These are phyloP conservation scores for Ichneumon xanthorius DNA, from an alignment of 2,888 invertebrate genomes.

Conservation along the genomic window DNA sequence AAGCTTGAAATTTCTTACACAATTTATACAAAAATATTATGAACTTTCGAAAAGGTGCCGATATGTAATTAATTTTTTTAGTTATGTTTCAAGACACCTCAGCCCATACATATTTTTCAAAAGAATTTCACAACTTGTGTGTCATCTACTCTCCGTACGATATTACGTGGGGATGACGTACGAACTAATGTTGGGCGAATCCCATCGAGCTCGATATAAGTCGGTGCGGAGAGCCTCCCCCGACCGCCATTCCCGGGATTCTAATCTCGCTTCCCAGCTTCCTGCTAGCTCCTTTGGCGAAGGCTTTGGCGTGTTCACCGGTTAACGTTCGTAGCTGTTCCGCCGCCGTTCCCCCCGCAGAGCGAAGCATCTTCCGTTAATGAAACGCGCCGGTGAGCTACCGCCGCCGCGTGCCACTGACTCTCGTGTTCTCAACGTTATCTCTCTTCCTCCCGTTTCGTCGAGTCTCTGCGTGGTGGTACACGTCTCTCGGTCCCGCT, in stretches of 20 bases:
- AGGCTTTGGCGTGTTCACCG: conserved; percentile 68
- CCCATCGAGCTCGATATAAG: conserved; percentile 50
- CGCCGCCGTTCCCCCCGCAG: conserved; percentile 73
- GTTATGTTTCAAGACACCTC: not conserved
- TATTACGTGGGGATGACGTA: conserved; percentile 27
- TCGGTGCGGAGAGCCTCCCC: conserved; percentile 60
- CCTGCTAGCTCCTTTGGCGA: conserved; percentile 72
- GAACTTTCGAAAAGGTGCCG: not conserved
- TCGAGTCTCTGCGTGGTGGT: not conserved
- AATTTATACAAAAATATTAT: not conserved
- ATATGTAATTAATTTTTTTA: not conserved
- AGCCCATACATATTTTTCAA: conserved; percentile 27
- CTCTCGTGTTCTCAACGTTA: conserved; percentile 74
- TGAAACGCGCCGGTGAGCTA: conserved; percentile 84
- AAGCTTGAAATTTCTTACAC: not conserved
- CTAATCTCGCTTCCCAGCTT: conserved; percentile 80
- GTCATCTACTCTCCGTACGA: not conserved
- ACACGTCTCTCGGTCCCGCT: conserved; percentile 16
- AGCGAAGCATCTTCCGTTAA: conserved; percentile 83
- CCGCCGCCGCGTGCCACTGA: conserved; percentile 82
- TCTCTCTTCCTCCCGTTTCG: conserved; percentile 52
- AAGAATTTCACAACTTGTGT: not conserved
- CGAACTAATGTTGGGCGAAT: conserved; percentile 43
- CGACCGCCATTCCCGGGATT: conserved; percentile 79
- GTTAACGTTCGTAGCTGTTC: conserved; percentile 56